A percentile compares a stretch with the other conserved stretches of the same genome.
These are phyloP conservation scores for Panagrolaimus sp. DNA, from an alignment of 1,140 invertebrate species.

Conservation along the genomic window DNA sequence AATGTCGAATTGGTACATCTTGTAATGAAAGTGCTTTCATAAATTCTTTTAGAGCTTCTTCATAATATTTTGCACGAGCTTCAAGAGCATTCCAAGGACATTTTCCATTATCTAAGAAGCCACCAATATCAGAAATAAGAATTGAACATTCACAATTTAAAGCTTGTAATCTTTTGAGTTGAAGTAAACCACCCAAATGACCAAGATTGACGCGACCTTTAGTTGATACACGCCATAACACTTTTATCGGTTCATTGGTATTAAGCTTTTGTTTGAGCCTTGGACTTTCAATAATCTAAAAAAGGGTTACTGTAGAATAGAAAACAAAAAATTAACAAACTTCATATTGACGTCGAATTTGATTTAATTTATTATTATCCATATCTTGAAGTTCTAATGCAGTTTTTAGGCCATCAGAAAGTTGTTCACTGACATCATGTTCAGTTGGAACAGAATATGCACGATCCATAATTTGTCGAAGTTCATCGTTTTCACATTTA, in stretches of 20 bases:
- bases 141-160: constrained; percentile 71
- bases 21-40: constrained; percentile 82
- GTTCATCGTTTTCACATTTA: constrained; percentile 36
- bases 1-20: constrained; percentile 86
- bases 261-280: constrained; percentile 10
- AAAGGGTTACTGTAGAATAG: no score
- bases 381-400: no score
- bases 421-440: not conserved
- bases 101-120: constrained; percentile 98
- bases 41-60: constrained; percentile 86
- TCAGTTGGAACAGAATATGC: constrained; percentile 29
- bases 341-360: no score
- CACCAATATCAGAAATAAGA: constrained; percentile 93
- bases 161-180: constrained; percentile 25
- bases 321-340: no score
- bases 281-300: not conserved
- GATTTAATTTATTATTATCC: no score
- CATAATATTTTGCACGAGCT: constrained; percentile 82
- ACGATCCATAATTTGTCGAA: constrained; percentile 40
- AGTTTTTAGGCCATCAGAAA: not conserved
- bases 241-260: constrained; percentile 11
- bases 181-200: constrained; percentile 38
- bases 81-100: constrained; percentile 91
- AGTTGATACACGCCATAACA: constrained; percentile 42
- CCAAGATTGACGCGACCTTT: constrained; percentile 53